Conservation (phyloP, 2,797 vertebrate genomes). For the Syndactyla subalaris region DNA sequence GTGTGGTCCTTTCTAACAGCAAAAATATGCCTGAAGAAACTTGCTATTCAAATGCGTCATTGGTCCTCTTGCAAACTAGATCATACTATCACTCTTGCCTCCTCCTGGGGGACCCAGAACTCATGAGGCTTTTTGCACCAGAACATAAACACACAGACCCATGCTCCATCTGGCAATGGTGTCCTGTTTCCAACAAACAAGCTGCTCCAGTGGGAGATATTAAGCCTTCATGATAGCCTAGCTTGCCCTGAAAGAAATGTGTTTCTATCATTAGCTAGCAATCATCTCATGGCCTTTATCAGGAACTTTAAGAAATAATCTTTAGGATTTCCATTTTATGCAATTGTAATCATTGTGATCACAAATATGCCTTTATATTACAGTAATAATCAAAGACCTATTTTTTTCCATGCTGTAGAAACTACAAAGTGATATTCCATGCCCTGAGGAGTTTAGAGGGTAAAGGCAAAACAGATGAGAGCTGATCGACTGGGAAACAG, state of each 20-base stretch:
- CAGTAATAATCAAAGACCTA: not conserved
- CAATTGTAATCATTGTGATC: not conserved
- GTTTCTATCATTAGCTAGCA: not conserved
- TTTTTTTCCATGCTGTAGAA: not conserved
- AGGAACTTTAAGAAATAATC: not conserved
- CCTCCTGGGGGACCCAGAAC: not conserved
- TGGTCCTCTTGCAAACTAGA: not conserved
- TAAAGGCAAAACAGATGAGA: slow-evolving; percentile 34
- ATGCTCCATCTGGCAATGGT: slow-evolving; percentile 21
- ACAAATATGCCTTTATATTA: not conserved
- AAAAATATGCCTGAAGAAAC: not conserved
- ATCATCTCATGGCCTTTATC: not conserved
- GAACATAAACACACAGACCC: not conserved
- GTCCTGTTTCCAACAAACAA: slow-evolving; percentile 6
- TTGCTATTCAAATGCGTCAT: not conserved
- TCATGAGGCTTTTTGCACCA: not conserved
- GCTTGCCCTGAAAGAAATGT: not conserved
- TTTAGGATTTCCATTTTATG: not conserved
- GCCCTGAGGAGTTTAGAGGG: not conserved
- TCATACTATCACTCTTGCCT: not conserved
- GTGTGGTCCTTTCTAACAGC: not conserved
- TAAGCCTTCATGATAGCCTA: not conserved
- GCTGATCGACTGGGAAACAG: not conserved
- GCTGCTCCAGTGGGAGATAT: not conserved
- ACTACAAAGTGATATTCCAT: not conserved